phyloP scores from a whole-genome alignment of 2,888 invertebrate species.

The Pterostichus madidus region DNA sequence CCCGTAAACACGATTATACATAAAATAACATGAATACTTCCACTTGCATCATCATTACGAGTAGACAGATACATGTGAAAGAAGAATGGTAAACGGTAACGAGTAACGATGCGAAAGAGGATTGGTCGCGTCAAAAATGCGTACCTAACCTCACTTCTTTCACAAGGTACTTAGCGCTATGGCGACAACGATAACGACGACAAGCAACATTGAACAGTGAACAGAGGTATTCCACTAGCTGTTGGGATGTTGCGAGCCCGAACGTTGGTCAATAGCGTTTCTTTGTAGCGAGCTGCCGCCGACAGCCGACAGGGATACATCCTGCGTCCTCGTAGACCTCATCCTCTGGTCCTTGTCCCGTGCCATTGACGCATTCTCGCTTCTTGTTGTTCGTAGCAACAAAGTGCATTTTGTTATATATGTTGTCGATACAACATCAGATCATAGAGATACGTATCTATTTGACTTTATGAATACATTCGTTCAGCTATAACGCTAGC shows the following conservation, averaged over 20 bases:
- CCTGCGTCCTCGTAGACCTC: background rate
- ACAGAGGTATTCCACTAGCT: background rate
- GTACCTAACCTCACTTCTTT: conserved; percentile 15
- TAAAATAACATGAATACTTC: background rate
- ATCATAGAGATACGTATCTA: conserved; percentile 52
- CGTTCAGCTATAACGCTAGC: conserved; percentile 54
- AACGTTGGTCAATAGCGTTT: conserved; percentile 24
- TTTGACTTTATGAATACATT: conserved; percentile 59
- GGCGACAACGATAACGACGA: background rate
- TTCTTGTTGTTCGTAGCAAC: background rate
- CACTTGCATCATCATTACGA: background rate
- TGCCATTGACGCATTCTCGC: background rate
- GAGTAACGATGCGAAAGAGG: conserved; percentile 4
- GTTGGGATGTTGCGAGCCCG: background rate
- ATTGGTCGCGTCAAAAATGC: conserved; percentile 12
- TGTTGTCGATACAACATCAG: conserved; percentile 30
- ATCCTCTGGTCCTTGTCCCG: background rate
- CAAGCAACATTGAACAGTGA: conserved; percentile 13
- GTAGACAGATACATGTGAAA: background rate
- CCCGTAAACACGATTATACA: conserved; percentile 1
- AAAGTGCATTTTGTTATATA: conserved; percentile 30
- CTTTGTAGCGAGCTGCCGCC: conserved; percentile 4
- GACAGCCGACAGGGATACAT: background rate
- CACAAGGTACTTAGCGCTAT: conserved; percentile 14
- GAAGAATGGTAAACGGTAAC: background rate